A percentile compares a stretch with the other conserved stretches of the same genome.
phyloP scores from a whole-genome alignment of 2,888 invertebrate species.

The Barypeithes pellucidus region DNA sequence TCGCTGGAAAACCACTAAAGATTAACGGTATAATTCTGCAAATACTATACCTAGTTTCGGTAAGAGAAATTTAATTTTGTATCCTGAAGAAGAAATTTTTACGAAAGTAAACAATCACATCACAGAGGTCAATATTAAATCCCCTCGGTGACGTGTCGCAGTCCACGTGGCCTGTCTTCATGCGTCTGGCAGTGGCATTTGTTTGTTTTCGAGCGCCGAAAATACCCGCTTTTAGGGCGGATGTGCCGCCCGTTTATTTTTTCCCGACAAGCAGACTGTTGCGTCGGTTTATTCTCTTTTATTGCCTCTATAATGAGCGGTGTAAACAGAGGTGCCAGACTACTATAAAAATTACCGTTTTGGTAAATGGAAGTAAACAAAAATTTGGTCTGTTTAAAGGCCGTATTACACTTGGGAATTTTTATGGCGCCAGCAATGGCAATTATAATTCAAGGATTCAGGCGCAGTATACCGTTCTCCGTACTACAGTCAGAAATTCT shows the following conservation, averaged over 20 bases:
- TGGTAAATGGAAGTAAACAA: background rate
- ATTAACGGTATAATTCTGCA: too few species aligned
- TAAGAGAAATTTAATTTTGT: too few species aligned
- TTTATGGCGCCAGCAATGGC: too few species aligned
- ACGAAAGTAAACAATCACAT: too few species aligned
- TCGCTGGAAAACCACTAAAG: too few species aligned
- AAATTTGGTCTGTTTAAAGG: too few species aligned
- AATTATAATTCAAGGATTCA: too few species aligned
- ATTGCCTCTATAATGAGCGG: conserved; percentile 19
- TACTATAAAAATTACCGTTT: conserved; percentile 6
- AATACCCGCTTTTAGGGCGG: conserved; percentile 19
- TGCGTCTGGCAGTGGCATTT: conserved; percentile 6
- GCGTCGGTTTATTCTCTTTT: conserved; percentile 27
- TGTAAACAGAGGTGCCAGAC: conserved; percentile 16
- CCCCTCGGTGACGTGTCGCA: background rate
- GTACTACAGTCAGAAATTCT: too few species aligned
- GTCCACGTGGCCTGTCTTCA: conserved; percentile 9
- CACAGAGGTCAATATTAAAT: background rate
- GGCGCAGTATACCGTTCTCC: too few species aligned
- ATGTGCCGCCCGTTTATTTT: conserved; percentile 28
- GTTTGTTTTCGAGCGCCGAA: conserved; percentile 20
- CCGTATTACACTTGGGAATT: too few species aligned
- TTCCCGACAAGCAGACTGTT: conserved; percentile 26
- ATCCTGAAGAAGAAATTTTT: too few species aligned
- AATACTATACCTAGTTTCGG: too few species aligned